phyloP scores from a whole-genome alignment of 2,888 invertebrate species.

The Trimorus sp. region DNA sequence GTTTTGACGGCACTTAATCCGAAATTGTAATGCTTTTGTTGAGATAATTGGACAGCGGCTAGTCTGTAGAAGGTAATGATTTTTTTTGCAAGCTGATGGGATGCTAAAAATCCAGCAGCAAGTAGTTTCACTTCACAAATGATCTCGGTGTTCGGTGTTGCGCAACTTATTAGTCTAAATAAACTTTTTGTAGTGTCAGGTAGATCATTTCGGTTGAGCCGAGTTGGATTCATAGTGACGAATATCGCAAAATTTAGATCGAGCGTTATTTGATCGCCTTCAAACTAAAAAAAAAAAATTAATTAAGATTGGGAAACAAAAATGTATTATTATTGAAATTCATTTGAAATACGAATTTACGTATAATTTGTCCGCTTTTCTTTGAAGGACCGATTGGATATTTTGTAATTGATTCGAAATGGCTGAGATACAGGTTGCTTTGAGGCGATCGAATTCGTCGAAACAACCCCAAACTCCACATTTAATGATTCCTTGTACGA shows the following conservation, averaged over 20 bases:
- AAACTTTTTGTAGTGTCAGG: slow-evolving; percentile 96
- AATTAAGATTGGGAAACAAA: too few relatives aligned
- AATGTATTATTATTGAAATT: background rate
- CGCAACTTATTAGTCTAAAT: slow-evolving; percentile 95
- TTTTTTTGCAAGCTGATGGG: slow-evolving; percentile 95
- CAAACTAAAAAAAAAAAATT: slow-evolving; percentile 84
- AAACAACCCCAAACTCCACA: slow-evolving; percentile 98
- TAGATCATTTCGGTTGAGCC: slow-evolving; percentile 85
- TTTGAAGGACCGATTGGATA: slow-evolving; percentile 89
- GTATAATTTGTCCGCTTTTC: slow-evolving; percentile 75
- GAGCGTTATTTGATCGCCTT: slow-evolving; percentile 89
- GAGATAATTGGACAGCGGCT: slow-evolving; percentile 93
- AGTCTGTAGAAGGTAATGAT: slow-evolving; percentile 96
- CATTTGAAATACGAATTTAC: background rate
- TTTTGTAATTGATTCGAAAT: slow-evolving; percentile 96
- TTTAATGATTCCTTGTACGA: slow-evolving; percentile 89
- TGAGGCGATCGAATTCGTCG: slow-evolving; percentile 96
- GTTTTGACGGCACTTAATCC: slow-evolving; percentile 94
- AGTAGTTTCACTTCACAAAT: slow-evolving; percentile 96
- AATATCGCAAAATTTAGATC: slow-evolving; percentile 95
- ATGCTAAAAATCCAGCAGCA: slow-evolving; percentile 94
- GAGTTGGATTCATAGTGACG: slow-evolving; percentile 97
- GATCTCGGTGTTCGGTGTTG: slow-evolving; percentile 94
- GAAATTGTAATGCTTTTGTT: slow-evolving; percentile 97
- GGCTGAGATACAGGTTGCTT: slow-evolving; percentile 95